These are phyloP conservation scores for Silvanus unidentatus DNA, from an alignment of 2,888 invertebrate genomes.

Conservation along the genomic window DNA sequence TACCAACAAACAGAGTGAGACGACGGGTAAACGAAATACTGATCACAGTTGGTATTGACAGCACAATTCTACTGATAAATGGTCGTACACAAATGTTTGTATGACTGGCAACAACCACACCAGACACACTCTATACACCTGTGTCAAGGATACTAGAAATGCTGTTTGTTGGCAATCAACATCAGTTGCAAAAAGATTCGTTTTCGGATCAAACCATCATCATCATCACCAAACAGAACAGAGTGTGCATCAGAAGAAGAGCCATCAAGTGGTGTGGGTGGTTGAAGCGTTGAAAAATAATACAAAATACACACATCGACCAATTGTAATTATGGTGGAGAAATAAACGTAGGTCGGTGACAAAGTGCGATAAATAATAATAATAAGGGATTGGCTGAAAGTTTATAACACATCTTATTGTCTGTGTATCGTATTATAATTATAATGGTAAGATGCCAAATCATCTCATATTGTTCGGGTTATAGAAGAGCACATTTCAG, in stretches of 20 bases:
- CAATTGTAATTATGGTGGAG: too few relatives aligned
- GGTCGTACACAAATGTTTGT: conserved; percentile 29
- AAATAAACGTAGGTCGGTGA: conserved; percentile 17
- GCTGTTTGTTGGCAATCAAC: neutral
- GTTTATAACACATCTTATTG: conserved; percentile 4
- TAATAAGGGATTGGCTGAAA: conserved; percentile 6
- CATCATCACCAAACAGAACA: too few relatives aligned
- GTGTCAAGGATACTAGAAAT: conserved; percentile 3
- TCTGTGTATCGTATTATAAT: conserved; percentile 5
- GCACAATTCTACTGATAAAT: conserved; percentile 40
- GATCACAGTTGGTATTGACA: conserved; percentile 31
- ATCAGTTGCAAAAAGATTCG: neutral
- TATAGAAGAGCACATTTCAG: too few relatives aligned
- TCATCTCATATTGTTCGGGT: conserved; percentile 12
- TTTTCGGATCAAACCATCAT: too few relatives aligned
- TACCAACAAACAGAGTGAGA: conserved; percentile 11
- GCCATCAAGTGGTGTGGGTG: too few relatives aligned
- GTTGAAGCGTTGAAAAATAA: too few relatives aligned
- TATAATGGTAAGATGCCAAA: conserved; percentile 13
- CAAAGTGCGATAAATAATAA: conserved; percentile 19
- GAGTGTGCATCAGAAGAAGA: too few relatives aligned
- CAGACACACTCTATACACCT: conserved; percentile 21
- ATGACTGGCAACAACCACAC: conserved; percentile 33
- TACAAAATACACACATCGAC: too few relatives aligned
- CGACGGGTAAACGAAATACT: conserved; percentile 26